Conservation (phyloP, 2,888 invertebrate species). For the Myopa tessellatipennis region DNA sequence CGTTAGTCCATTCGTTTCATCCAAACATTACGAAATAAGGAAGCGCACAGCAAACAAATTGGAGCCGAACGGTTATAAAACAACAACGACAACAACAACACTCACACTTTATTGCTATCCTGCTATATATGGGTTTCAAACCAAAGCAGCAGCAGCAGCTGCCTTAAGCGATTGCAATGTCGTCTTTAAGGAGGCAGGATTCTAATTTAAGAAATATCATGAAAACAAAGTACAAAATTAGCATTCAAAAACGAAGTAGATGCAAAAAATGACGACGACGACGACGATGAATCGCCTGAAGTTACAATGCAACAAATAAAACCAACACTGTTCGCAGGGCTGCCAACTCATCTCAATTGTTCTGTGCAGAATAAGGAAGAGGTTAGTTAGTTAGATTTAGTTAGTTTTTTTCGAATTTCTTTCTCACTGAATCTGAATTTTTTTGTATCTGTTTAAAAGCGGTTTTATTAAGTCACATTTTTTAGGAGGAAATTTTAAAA, state of each 20-base stretch:
- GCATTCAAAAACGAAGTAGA: background rate
- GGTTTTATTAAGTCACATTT: too few relatives aligned
- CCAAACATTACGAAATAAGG: constrained; percentile 26
- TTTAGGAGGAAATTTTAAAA: too few relatives aligned
- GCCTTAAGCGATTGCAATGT: background rate
- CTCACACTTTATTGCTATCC: background rate
- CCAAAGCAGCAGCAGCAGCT: constrained; percentile 20
- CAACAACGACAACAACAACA: background rate
- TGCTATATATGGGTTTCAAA: constrained; percentile 21
- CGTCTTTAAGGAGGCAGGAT: background rate
- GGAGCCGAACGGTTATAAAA: background rate
- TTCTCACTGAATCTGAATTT: too few relatives aligned
- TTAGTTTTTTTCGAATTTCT: too few relatives aligned
- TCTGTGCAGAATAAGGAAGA: too few relatives aligned
- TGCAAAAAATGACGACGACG: background rate
- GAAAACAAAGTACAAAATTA: background rate
- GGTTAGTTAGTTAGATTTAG: too few relatives aligned
- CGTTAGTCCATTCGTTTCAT: background rate
- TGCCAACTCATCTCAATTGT: background rate
- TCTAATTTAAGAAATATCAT: background rate
- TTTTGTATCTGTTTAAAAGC: too few relatives aligned
- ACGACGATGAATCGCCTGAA: too few relatives aligned
- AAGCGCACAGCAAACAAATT: constrained; percentile 20
- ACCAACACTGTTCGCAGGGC: background rate
- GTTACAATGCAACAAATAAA: too few relatives aligned